Base-by-base conservation (phyloP, 2,888 invertebrate species). In the Coleophora deauratella region DNA sequence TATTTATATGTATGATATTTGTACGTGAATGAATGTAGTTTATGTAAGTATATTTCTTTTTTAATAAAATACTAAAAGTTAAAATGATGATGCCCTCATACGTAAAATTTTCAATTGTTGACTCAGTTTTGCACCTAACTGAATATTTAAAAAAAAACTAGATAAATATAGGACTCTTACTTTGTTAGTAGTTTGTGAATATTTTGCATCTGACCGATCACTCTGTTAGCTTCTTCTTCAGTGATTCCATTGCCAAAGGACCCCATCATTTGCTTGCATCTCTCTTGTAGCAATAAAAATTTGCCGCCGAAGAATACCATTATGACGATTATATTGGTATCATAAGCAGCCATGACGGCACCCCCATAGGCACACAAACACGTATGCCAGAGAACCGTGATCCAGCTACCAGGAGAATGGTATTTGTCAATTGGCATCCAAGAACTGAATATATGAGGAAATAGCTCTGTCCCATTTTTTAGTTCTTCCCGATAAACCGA, bases 391-490 rank as follows among this genome's bases (percentile, higher is more conserved):
- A 62, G 12, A 6, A 79, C 60, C 2, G 73, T 76, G 1, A 78
- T 55, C 76, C 76, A 82, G 34, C 55, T 59, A 6, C 79, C 79
- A 8, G 80, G 78, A 8, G 59, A 62, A 28, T 62, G 55, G 40
- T 77, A 60, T 41, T 80, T 80, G 44, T 82, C 70, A 49, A 76
- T 64, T 1, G 81, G 80, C 59, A 74, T 62, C 80, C 80, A 84
- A 11, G 81, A 70, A 42, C 77, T 81, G 32, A 77, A 77, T 14
- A 84, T 77, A 35, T 80, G 82, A 0, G 76, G 76, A 51, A 80
- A 82, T 0, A 47, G 28, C 47, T 74, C 73, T 1, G 66, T 66
- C 4, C 74, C 80, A 48, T 74, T 74, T 1, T 41, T 55, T 15
- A 74, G 37, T 10, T 59, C 60, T 46, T 72, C 67, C 30, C 75